Conservation (phyloP, 2,888 invertebrate genomes). For the Cybosia mesomella region DNA sequence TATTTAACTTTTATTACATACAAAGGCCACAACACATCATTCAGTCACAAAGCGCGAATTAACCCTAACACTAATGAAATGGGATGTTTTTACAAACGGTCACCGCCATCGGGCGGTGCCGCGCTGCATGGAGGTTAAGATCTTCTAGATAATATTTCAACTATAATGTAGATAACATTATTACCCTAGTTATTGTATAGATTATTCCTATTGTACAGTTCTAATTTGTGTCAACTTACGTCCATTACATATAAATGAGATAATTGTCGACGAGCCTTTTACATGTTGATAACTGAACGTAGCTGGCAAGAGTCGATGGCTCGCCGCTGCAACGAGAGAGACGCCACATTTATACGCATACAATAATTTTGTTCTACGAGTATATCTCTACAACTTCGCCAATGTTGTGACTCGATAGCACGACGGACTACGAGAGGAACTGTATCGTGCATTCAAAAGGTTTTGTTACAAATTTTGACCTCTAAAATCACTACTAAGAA, state of each 20-base stretch:
- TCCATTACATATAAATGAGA: conserved; percentile 66
- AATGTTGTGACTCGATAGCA: conserved; percentile 78
- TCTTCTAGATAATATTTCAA: conserved; percentile 61
- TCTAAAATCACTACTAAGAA: conserved; percentile 66
- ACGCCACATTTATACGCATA: conserved; percentile 57
- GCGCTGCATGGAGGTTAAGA: conserved; percentile 54
- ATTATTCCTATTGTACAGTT: conserved; percentile 73
- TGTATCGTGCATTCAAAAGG: conserved; percentile 83
- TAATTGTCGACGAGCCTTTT: conserved; percentile 70
- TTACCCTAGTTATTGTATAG: conserved; percentile 73
- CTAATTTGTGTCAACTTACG: conserved; percentile 73
- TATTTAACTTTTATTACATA: conserved; percentile 78
- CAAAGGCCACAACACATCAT: conserved; percentile 87
- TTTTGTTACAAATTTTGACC: conserved; percentile 80
- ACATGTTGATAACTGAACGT: conserved; percentile 61
- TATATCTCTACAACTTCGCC: conserved; percentile 63
- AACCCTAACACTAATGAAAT: conserved; percentile 63
- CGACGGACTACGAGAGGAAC: conserved; percentile 85
- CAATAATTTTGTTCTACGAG: conserved; percentile 50
- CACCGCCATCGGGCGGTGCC: conserved; percentile 35
- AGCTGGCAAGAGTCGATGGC: conserved; percentile 69
- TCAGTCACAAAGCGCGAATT: conserved; percentile 85
- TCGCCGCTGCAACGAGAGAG: conserved; percentile 69
- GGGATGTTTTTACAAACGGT: conserved; percentile 71
- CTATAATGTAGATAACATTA: conserved; percentile 72